Evolutionary conservation across 2,113 vertebrate species (phyloP).

Genomic region (Dolichallabes microphthalmus): DNA sequence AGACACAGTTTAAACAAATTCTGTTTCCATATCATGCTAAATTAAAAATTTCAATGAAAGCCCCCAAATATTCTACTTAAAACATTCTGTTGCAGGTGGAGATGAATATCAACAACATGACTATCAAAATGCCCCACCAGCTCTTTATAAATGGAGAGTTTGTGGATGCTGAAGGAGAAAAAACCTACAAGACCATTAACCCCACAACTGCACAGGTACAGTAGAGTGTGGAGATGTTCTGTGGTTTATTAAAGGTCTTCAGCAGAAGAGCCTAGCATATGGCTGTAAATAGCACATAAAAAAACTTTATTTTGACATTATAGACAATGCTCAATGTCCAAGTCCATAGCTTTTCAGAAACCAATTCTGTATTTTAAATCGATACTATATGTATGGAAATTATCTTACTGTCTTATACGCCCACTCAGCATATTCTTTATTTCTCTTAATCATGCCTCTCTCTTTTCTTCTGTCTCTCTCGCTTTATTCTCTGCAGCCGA

Average conservation of each 20-base stretch:
- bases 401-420: neutral
- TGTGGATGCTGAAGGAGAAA: slow-evolving; percentile 75
- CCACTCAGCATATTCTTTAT: neutral
- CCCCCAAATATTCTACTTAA: neutral
- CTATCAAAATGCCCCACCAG: slow-evolving; percentile 76
- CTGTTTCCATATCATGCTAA: neutral
- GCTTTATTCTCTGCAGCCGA: slow-evolving; percentile 59
- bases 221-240: slow-evolving; percentile 22
- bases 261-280: neutral
- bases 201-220: slow-evolving; percentile 68
- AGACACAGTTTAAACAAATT: neutral
- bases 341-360: neutral
- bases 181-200: slow-evolving; percentile 78
- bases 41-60: neutral
- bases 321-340: neutral
- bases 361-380: neutral
- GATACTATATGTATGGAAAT: neutral
- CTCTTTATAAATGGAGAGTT: slow-evolving; percentile 80
- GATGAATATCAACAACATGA: slow-evolving; percentile 75
- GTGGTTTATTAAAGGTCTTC: neutral
- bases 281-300: neutral
- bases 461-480: neutral
- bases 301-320: neutral
- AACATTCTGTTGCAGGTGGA: slow-evolving; percentile 66
- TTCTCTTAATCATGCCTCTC: neutral